Base-by-base conservation (phyloP, 2,113 vertebrate genomes). In the Pandion haliaetus region DNA sequence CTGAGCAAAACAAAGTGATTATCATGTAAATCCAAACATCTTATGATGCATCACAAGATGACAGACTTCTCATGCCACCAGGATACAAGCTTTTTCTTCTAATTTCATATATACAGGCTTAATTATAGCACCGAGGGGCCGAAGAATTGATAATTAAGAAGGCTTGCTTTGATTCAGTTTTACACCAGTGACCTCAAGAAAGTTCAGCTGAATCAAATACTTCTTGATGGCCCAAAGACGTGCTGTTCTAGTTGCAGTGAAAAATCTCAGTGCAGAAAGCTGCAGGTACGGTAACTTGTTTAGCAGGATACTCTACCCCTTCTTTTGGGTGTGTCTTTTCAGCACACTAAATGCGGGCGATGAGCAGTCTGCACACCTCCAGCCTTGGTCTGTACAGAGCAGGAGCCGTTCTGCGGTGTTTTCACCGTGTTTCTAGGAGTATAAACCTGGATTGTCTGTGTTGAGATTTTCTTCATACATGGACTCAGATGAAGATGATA, bases 1-100 rank as follows among this genome's bases (percentile, higher is more conserved):
- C 66, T 82, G 74, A 71, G 58, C 67, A 90, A 58, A 95, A 86
- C 6, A 2, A 85, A 74, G 57, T 29, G 42, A 45, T 83, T 84
- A 44, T 84, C 82, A 66, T 93, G 84, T 95, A 96, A 89, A 89
- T 94, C 38, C 81, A 89, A 66, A 89, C 57, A 79, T 86, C 73
- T 91, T 79, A 59, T 80, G 96, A 95, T 93, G 57, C 42, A 88
- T 94, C 97, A 97, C 91, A 95, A 97, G 94, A 83, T 59, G 59
- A 77, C 47, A 83, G 59, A 44, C 72, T 93, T 94, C 84, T 87
- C 70, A 77, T 89, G 78, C 66, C 50, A 91, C 58, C 58, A 72
- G 36, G 32, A 32, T 47, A 57, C 34, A 47, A 18, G 29, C 29
- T 70, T 96, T 90, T 95, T 88, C 63, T 96, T 92, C 71, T 73